Base-by-base conservation (phyloP, 2,888 invertebrate genomes). In the Protodeltote pygarga region DNA sequence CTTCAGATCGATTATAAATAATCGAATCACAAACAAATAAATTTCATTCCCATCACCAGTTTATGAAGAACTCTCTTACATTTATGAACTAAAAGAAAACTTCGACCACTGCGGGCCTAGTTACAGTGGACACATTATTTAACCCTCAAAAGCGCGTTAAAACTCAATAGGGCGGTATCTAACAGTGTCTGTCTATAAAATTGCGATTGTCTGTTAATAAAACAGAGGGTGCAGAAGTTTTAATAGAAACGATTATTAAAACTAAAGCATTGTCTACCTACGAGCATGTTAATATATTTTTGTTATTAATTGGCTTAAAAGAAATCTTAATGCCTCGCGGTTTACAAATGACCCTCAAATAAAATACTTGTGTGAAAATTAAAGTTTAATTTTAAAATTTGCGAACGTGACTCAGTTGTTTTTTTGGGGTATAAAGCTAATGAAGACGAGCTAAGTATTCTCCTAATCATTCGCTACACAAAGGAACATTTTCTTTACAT, bases 121-220 rank as follows among this genome's bases (percentile, higher is more conserved):
- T 58, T 77, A 77, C 5, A 65, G 2, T 83, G 79, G 88, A 55
- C 82, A 75, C 76, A 77, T 85, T 86, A 82, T 61, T 80, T 81
- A 83, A 83, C 87, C 87, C 88, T 87, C 87, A 85, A 88, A 87
- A 78, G 81, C 76, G 83, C 82, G 84, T 88, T 89, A 89, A 87
- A 87, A 81, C 84, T 83, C 84, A 83, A 87, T 87, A 82, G 83
- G 81, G 72, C 65, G 64, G 76, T 75, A 74, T 73, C 71, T 72
- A 77, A 80, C 71, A 76, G 67, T 70, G 75, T 73, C 68, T 76
- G 62, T 71, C 59, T 51, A 61, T 70, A 62, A 65, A 60, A 34
- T 64, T 64, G 50, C 31, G 47, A 64, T 35, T 60, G 59, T 41
- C 34, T 41, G 32, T 20, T 33, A 55, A 53, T 64, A 49, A 34